phyloP scores from a whole-genome alignment of 2,113 vertebrate genomes.

The Poeciliopsis occidentalis region DNA sequence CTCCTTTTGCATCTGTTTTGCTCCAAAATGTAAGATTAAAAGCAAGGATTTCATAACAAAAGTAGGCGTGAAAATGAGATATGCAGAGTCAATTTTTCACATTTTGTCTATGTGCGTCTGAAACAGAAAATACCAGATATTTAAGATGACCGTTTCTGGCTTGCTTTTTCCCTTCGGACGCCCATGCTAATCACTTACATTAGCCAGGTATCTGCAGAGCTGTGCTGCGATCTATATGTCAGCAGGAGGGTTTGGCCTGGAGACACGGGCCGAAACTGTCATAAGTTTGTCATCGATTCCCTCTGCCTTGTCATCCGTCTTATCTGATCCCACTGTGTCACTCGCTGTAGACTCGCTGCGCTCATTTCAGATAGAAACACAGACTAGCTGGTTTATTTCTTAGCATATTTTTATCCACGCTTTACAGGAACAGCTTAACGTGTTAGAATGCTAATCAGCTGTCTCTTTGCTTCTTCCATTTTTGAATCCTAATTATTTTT shows the following conservation, averaged over 20 bases:
- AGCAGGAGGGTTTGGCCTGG: conserved; percentile 77
- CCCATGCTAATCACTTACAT: conserved; percentile 37
- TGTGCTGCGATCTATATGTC: conserved; percentile 81
- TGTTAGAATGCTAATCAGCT: background rate
- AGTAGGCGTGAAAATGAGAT: conserved; percentile 20
- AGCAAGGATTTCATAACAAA: conserved; percentile 41
- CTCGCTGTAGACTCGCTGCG: conserved; percentile 56
- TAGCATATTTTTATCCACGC: background rate
- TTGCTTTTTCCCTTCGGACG: conserved; percentile 20
- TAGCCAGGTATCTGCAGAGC: conserved; percentile 46
- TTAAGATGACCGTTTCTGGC: conserved; percentile 12
- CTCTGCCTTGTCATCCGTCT: conserved; percentile 84
- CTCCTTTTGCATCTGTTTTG: conserved; percentile 25
- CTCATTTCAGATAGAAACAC: conserved; percentile 63
- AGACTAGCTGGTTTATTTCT: conserved; percentile 46
- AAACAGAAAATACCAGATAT: conserved; percentile 6
- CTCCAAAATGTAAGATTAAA: conserved; percentile 52
- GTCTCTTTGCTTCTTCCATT: background rate
- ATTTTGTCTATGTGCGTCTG: background rate
- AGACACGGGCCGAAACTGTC: conserved; percentile 82
- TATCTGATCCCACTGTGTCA: conserved; percentile 79
- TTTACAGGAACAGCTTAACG: background rate
- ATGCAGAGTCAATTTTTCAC: conserved; percentile 6
- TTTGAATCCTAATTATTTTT: background rate
- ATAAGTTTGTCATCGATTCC: conserved; percentile 84